Percentiles rank a stretch among this genome's conserved stretches.
These are phyloP conservation scores for Sprattus sprattus DNA, from an alignment of 2,113 vertebrate genomes.

Conservation along the genomic window DNA sequence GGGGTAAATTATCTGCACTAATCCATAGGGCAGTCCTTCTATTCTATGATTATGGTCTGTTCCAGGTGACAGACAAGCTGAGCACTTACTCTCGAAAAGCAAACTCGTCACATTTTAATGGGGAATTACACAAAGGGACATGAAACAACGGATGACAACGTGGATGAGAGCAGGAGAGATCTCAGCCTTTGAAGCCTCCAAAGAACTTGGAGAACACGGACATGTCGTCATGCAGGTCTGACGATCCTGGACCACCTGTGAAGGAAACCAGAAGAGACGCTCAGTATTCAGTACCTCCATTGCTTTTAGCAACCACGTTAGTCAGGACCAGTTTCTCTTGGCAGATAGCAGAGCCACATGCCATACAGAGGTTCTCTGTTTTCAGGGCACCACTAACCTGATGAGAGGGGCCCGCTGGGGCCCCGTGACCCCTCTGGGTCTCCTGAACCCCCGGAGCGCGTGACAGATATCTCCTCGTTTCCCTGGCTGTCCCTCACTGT, in stretches of 20 bases:
- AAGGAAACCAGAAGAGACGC: constrained; percentile 29
- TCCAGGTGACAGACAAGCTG: not conserved
- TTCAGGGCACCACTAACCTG: constrained; percentile 50
- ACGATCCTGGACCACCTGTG: constrained; percentile 50
- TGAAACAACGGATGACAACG: not conserved
- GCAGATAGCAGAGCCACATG: not conserved
- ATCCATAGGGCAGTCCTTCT: not conserved
- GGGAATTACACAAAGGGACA: not conserved
- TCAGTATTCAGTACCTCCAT: not conserved
- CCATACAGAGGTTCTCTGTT: not conserved
- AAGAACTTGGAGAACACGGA: constrained; percentile 71
- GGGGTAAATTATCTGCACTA: not conserved
- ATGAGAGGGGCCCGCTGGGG: constrained; percentile 19
- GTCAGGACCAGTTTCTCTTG: not conserved
- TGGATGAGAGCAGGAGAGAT: not conserved
- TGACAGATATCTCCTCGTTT: constrained; percentile 79
- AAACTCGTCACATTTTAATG: not conserved
- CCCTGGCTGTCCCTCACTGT: constrained; percentile 83
- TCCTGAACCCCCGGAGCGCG: constrained; percentile 59
- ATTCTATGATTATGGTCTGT: not conserved
- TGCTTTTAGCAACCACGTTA: not conserved
- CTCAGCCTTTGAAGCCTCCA: constrained; percentile 54
- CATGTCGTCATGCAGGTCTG: constrained; percentile 62
- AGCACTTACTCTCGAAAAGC: not conserved
- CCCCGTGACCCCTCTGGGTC: constrained; percentile 38